A percentile compares a stretch with the other conserved stretches of the same genome.
Evolutionary conservation across 2,888 invertebrate species (phyloP).

Genomic region (Rotaria magnacalcarata): DNA sequence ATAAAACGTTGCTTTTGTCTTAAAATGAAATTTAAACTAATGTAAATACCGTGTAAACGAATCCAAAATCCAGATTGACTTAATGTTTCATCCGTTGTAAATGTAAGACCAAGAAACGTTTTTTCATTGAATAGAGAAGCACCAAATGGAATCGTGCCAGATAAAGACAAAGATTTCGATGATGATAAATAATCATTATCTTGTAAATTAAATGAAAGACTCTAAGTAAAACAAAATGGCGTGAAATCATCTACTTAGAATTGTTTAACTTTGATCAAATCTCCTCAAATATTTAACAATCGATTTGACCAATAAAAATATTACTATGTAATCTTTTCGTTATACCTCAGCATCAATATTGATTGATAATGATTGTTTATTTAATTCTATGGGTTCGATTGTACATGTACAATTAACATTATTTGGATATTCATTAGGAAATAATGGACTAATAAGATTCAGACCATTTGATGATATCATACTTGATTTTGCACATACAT

Average conservation of each 20-base stretch:
- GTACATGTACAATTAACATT: slow-evolving; percentile 37
- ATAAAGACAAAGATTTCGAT: neutral
- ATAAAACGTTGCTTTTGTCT: too few relatives aligned
- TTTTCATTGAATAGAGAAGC: neutral
- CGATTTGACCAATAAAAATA: too few relatives aligned
- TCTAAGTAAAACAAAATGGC: neutral
- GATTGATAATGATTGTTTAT: neutral
- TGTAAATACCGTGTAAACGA: neutral
- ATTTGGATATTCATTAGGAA: slow-evolving; percentile 40
- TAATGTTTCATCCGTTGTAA: slow-evolving; percentile 43
- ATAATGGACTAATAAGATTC: neutral
- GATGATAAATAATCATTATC: slow-evolving; percentile 42
- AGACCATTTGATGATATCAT: neutral
- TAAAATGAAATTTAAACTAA: neutral
- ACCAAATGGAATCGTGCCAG: slow-evolving; percentile 37
- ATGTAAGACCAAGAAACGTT: slow-evolving; percentile 15
- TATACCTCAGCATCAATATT: neutral
- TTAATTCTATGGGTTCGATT: neutral
- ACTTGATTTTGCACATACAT: neutral
- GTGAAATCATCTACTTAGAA: too few relatives aligned
- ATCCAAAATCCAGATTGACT: slow-evolving; percentile 44
- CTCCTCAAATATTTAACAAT: too few relatives aligned
- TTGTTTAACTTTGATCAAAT: too few relatives aligned
- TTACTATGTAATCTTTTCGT: neutral
- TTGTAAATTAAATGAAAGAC: slow-evolving; percentile 31